Evolutionary conservation across 2,797 vertebrate genomes (phyloP).

Genomic region (Nyctalus aviator): DNA sequence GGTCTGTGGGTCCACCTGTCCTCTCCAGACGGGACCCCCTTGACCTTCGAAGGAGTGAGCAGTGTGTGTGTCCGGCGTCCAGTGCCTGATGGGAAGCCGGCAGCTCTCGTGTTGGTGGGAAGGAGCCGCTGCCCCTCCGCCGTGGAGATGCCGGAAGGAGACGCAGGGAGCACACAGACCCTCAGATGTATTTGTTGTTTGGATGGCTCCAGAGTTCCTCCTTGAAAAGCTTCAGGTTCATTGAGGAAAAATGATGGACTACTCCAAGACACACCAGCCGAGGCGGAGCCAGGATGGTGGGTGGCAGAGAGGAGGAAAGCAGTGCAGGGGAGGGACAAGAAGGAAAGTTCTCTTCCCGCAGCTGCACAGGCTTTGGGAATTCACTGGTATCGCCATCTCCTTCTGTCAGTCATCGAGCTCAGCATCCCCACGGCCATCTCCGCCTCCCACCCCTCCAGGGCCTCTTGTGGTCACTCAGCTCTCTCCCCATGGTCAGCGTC

Average conservation of each 20-base stretch:
- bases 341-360: background rate
- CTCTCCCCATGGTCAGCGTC: accelerated
- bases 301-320: background rate
- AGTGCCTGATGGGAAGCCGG: background rate
- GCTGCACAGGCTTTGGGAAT: background rate
- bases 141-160: background rate
- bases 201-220: background rate
- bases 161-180: background rate
- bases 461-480: accelerated
- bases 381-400: background rate
- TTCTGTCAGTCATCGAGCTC: background rate
- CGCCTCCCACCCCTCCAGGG: background rate
- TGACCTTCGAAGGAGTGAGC: background rate
- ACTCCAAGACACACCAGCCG: background rate
- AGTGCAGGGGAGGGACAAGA: background rate
- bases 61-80: background rate
- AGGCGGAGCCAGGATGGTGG: background rate
- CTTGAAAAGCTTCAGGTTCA: background rate
- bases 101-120: too few species aligned
- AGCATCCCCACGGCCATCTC: background rate
- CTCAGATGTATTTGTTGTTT: background rate
- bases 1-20: background rate
- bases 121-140: background rate
- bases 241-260: background rate
- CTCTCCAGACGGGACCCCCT: background rate